phyloP scores from a whole-genome alignment of 2,113 vertebrate species.

The Dicaeum eximium region DNA sequence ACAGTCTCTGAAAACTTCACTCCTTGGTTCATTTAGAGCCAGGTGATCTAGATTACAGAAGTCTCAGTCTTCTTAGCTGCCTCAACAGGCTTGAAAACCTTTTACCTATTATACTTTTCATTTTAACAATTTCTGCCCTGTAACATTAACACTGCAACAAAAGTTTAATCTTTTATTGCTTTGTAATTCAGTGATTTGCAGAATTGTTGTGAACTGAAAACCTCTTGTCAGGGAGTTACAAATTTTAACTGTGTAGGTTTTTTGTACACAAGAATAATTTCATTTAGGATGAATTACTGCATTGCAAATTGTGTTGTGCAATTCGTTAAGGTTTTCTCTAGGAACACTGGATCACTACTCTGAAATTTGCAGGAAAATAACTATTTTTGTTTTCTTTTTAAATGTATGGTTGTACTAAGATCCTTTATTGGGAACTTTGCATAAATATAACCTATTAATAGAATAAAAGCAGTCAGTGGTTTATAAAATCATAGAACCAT shows the following conservation, averaged over 20 bases:
- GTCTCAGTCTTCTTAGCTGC: neutral
- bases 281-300: neutral
- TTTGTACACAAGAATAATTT: neutral
- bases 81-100: neutral
- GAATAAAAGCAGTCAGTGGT: neutral
- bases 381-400: neutral
- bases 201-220: neutral
- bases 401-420: neutral
- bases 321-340: neutral
- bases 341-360: neutral
- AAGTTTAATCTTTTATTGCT: neutral
- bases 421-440: neutral
- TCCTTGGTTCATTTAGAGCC: neutral
- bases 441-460: neutral
- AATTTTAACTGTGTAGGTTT: neutral
- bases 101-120: neutral
- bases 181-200: neutral
- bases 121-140: neutral
- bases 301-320: fast-evolving
- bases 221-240: neutral
- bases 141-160: neutral
- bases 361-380: neutral
- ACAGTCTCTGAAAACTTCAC: neutral
- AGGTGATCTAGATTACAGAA: neutral
- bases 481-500: neutral